Evolutionary conservation across 2,113 vertebrate genomes (phyloP).

Genomic region (Sceloporus tristichus): DNA sequence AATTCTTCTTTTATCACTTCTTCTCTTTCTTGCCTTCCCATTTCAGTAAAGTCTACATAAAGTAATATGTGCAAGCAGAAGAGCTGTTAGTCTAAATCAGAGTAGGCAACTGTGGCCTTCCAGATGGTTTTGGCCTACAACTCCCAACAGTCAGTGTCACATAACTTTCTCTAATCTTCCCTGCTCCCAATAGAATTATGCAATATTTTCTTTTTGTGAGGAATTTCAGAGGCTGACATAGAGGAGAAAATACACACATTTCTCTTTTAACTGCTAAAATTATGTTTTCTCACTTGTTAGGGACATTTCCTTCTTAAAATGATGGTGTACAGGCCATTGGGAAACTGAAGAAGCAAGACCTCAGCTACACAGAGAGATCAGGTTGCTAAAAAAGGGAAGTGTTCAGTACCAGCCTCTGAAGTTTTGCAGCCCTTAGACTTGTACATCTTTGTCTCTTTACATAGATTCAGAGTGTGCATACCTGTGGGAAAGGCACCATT

Average conservation of each 20-base stretch:
- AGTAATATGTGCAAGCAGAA: neutral
- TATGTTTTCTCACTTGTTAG: neutral
- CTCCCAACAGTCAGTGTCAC: too few species aligned
- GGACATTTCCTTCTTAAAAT: neutral
- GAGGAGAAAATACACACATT: neutral
- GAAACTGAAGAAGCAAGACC: neutral
- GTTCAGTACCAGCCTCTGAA: neutral
- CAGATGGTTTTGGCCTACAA: too few species aligned
- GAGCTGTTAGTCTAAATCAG: neutral
- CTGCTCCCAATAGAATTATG: neutral
- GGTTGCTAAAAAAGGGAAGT: neutral
- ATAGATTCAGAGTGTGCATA: neutral
- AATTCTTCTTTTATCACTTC: neutral
- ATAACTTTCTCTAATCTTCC: neutral
- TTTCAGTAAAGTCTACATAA: slow-evolving; percentile 7
- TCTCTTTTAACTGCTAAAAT: neutral
- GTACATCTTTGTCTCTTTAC: neutral
- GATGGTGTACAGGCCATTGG: neutral
- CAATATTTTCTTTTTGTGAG: neutral
- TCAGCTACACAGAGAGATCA: too few species aligned
- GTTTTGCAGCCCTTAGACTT: neutral
- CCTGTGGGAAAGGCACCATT: neutral
- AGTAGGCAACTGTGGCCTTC: too few species aligned
- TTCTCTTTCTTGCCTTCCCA: neutral
- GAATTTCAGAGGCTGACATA: too few species aligned